These are phyloP conservation scores for Xestoiulus laeticollis DNA, from an alignment of 2,888 invertebrate genomes.

Conservation along the genomic window DNA sequence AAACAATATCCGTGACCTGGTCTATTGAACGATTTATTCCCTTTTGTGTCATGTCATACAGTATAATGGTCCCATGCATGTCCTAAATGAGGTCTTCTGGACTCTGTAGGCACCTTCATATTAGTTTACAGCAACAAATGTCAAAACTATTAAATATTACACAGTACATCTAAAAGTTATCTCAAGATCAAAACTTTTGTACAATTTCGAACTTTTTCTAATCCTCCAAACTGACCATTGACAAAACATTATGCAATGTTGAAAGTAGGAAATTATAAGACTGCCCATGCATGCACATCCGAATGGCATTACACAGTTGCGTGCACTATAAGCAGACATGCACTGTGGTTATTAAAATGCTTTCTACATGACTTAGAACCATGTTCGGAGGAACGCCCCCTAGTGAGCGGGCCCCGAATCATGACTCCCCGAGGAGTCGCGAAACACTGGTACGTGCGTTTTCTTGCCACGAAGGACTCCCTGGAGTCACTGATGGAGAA, in stretches of 20 bases:
- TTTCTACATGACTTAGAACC: background rate
- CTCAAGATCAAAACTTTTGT: too few relatives aligned
- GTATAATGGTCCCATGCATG: too few relatives aligned
- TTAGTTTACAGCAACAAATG: too few relatives aligned
- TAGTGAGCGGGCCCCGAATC: background rate
- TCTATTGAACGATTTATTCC: too few relatives aligned
- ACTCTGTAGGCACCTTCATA: too few relatives aligned
- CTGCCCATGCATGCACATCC: background rate
- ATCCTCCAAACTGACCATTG: background rate
- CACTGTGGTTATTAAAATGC: background rate
- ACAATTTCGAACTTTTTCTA: background rate
- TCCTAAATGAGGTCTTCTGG: too few relatives aligned
- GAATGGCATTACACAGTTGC: background rate
- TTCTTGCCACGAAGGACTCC: constrained; percentile 3
- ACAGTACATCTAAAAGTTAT: too few relatives aligned
- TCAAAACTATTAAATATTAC: too few relatives aligned
- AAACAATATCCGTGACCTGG: too few relatives aligned
- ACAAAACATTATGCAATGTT: background rate
- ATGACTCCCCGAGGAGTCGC: constrained; percentile 22
- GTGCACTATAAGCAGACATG: background rate
- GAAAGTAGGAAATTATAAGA: background rate
- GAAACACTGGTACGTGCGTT: background rate
- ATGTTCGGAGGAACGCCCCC: constrained; percentile 14
- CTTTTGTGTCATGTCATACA: too few relatives aligned
- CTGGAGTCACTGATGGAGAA: background rate